phyloP scores from a whole-genome alignment of 2,113 vertebrate species.

The Dasyornis broadbenti region DNA sequence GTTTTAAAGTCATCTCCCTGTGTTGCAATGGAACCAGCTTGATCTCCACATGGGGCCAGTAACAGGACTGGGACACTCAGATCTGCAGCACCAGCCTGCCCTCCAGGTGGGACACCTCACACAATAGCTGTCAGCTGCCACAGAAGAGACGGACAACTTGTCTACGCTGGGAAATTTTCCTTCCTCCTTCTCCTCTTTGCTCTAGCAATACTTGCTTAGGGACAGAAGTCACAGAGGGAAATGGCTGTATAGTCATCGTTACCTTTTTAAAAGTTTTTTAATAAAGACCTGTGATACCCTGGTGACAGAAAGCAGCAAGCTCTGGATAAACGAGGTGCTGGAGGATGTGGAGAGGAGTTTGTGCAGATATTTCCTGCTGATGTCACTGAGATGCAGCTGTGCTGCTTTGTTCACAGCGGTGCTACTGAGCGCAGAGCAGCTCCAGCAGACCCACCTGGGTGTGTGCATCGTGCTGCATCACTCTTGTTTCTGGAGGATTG shows the following conservation, averaged over 20 bases:
- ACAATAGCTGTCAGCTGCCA: neutral
- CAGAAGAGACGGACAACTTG: neutral
- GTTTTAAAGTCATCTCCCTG: neutral
- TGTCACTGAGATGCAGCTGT: neutral
- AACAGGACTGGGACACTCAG: neutral
- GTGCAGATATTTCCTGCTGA: neutral
- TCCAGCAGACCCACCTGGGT: neutral
- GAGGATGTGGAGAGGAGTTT: neutral
- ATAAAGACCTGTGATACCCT: neutral
- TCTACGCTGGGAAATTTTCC: neutral
- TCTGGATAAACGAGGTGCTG: neutral
- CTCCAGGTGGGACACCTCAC: neutral
- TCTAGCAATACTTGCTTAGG: neutral
- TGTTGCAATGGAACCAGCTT: neutral
- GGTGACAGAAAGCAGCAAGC: neutral
- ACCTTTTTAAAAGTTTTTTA: neutral
- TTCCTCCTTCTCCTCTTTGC: neutral
- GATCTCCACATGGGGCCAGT: neutral
- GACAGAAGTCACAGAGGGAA: neutral
- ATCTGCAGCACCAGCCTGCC: neutral
- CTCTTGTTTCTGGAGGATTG: neutral
- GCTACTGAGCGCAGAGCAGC: neutral
- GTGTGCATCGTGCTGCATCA: neutral
- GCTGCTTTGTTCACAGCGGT: neutral
- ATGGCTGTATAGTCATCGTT: neutral